Evolutionary conservation across 2,888 invertebrate species (phyloP).

Genomic region (Lochmaea capreae): DNA sequence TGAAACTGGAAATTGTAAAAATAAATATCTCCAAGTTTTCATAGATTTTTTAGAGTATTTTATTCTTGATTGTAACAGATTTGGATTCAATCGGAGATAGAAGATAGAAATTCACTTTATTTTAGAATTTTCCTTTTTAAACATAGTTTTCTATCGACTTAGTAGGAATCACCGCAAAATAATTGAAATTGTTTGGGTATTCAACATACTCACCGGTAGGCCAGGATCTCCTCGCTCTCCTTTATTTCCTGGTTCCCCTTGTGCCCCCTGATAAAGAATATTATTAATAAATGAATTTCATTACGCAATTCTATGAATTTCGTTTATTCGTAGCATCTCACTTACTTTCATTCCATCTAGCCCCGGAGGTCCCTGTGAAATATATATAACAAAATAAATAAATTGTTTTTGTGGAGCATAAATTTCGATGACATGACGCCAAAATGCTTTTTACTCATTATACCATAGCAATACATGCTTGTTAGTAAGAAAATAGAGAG

Average conservation of each 20-base stretch:
- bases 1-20: no score
- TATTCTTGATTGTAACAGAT: no score
- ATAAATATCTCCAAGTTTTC: no score
- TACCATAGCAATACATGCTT: constrained; percentile 6
- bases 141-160: no score
- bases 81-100: no score
- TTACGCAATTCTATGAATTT: no score
- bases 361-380: constrained; percentile 89
- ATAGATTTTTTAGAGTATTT: no score
- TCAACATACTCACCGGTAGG: constrained; percentile 80
- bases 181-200: no score
- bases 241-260: constrained; percentile 91
- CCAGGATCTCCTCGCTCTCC: constrained; percentile 95
- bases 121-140: no score
- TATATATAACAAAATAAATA: constrained; percentile 51
- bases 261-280: constrained; percentile 77
- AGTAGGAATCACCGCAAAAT: no score
- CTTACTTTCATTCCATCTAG: constrained; percentile 97
- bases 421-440: neutral
- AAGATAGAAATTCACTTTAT: no score
- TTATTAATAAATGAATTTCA: neutral
- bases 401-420: neutral
- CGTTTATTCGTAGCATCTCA: constrained; percentile 53
- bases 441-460: constrained; percentile 19
- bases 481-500: constrained; percentile 25